These are phyloP conservation scores for Dromius quadrimaculatus DNA, from an alignment of 2,888 invertebrate genomes.

Conservation along the genomic window DNA sequence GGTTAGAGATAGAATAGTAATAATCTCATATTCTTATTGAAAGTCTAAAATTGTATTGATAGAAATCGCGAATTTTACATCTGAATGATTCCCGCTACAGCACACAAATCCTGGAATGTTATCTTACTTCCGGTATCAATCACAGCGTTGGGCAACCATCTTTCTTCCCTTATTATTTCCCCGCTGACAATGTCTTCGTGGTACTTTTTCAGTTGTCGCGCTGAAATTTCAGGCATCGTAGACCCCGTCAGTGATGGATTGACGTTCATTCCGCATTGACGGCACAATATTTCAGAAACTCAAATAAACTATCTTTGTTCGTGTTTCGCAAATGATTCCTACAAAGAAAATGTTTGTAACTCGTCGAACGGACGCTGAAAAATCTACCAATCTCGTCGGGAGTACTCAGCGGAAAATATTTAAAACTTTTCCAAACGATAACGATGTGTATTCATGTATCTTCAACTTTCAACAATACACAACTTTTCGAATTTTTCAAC, in stretches of 20 bases:
- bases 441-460: conserved; percentile 47
- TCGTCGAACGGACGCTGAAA: conserved; percentile 23
- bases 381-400: conserved; percentile 7
- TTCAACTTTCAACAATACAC: conserved; percentile 35
- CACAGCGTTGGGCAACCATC: conserved; percentile 57
- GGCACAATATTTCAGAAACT: conserved; percentile 35
- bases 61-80: conserved; percentile 12
- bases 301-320: conserved; percentile 34
- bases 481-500: conserved; percentile 36
- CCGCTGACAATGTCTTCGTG: conserved; percentile 49
- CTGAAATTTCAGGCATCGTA: conserved; percentile 24
- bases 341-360: conserved; percentile 29
- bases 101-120: conserved; percentile 24
- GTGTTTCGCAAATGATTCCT: conserved; percentile 29
- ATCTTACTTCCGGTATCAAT: conserved; percentile 42
- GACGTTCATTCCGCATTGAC: conserved; percentile 33
- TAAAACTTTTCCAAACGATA: conserved; percentile 31
- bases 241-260: conserved; percentile 19
- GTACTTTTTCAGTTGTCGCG: conserved; percentile 36
- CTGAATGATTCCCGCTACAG: neutral
- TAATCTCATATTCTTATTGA: no score
- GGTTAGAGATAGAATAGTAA: no score
- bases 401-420: conserved; percentile 29
- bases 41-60: no score
- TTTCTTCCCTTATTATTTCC: conserved; percentile 60